Conservation (phyloP, 2,797 vertebrate genomes). For the Rousettus madagascariensis region DNA sequence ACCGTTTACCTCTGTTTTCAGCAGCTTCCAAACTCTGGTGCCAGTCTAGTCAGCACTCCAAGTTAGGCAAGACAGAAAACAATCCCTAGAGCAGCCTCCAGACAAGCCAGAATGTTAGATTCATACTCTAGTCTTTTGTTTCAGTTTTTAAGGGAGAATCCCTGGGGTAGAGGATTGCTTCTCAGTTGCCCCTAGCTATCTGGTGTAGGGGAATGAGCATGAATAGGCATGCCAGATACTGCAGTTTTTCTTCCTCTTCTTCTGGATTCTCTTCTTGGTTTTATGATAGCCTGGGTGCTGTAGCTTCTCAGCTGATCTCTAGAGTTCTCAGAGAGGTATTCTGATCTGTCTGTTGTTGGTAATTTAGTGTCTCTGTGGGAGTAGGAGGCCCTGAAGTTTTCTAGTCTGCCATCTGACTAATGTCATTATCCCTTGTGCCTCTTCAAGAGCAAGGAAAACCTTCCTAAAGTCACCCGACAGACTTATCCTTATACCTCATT, state of each 20-base stretch:
- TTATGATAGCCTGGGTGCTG: not conserved
- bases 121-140: not conserved
- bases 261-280: not conserved
- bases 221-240: not conserved
- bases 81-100: not conserved
- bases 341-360: not conserved
- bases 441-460: constrained; percentile 4
- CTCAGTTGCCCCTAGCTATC: not conserved
- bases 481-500: not conserved
- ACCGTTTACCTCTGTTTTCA: not conserved
- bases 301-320: not conserved
- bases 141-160: not conserved
- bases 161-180: not conserved
- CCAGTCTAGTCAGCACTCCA: not conserved
- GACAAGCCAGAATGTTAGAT: not conserved
- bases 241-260: not conserved
- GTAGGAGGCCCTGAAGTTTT: not conserved
- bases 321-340: not conserved
- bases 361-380: not conserved
- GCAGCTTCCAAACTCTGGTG: not conserved
- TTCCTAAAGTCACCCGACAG: not conserved
- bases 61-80: not conserved
- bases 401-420: not conserved
- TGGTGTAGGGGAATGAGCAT: not conserved
- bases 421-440: not conserved